phyloP scores from a whole-genome alignment of 2,888 invertebrate genomes.

The Cephalotes varians region DNA sequence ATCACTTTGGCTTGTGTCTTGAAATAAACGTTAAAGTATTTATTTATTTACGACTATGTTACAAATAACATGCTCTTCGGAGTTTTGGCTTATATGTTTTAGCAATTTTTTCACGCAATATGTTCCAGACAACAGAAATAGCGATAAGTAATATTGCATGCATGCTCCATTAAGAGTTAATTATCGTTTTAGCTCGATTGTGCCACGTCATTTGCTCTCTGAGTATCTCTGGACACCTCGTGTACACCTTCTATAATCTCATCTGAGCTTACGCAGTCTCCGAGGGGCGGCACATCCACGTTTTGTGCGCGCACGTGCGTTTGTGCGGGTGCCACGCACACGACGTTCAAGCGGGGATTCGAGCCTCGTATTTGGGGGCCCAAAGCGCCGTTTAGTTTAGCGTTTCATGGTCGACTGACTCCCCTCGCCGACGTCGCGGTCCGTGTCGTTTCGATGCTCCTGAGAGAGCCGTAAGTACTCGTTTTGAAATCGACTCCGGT shows the following conservation, averaged over 20 bases:
- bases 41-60: neutral
- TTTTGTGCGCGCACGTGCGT: constrained; percentile 18
- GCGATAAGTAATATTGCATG: neutral
- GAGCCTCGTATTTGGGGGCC: constrained; percentile 74
- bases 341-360: constrained; percentile 49
- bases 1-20: neutral
- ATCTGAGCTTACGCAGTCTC: neutral
- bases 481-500: constrained; percentile 66
- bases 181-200: neutral
- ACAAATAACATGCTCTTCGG: neutral
- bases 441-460: constrained; percentile 63
- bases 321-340: neutral
- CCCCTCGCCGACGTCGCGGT: constrained; percentile 71
- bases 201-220: neutral
- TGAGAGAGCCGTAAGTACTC: constrained; percentile 60
- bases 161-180: constrained; percentile 4
- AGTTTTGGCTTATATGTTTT: neutral
- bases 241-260: constrained; percentile 27
- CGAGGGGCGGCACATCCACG: constrained; percentile 8
- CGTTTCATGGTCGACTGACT: constrained; percentile 85
- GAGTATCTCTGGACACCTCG: neutral
- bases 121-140: too few relatives aligned
- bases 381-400: constrained; percentile 85
- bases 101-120: neutral
- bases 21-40: neutral